Evolutionary conservation across 2,797 vertebrate species (phyloP).

Genomic region (Periparus ater): DNA sequence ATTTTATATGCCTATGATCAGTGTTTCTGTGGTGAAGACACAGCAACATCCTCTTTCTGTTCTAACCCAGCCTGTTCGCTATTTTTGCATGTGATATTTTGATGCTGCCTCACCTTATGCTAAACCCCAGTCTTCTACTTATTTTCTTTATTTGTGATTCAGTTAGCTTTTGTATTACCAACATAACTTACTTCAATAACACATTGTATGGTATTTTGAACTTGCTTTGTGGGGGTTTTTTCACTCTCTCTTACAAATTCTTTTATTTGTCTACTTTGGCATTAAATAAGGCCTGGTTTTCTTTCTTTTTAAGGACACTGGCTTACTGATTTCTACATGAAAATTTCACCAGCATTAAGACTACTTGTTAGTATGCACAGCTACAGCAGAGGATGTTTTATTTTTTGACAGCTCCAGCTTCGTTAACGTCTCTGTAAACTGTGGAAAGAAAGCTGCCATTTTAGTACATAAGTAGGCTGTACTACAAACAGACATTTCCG

Average conservation of each 20-base stretch:
- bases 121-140: background rate
- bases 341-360: constrained; percentile 20
- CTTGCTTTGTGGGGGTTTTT: background rate
- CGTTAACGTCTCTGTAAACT: constrained; percentile 44
- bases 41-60: background rate
- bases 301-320: background rate
- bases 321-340: constrained; percentile 2
- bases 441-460: constrained; percentile 44
- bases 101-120: background rate
- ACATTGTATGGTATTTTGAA: background rate
- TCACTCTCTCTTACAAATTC: background rate
- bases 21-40: background rate
- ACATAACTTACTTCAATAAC: background rate
- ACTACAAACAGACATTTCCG: constrained; percentile 21
- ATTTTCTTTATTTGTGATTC: background rate
- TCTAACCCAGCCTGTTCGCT: background rate
- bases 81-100: background rate
- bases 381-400: constrained; percentile 36
- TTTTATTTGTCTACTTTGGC: background rate
- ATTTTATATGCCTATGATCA: background rate
- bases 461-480: constrained; percentile 41
- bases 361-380: constrained; percentile 36
- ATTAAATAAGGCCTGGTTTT: background rate
- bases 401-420: constrained; percentile 63
- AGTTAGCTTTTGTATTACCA: background rate